Conservation (phyloP, 1,140 invertebrate species). For the Lordiphosa clarofinis region DNA sequence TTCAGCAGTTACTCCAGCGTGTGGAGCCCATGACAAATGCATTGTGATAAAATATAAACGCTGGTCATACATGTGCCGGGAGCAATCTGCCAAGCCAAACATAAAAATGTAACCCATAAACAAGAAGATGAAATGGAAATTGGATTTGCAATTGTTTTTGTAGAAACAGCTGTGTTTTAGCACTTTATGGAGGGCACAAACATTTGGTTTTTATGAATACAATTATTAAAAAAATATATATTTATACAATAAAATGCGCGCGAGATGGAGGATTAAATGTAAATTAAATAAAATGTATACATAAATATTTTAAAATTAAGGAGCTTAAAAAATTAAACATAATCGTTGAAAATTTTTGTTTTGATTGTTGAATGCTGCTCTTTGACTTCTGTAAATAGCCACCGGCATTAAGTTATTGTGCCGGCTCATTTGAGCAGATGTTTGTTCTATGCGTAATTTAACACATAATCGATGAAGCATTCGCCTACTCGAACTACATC, state of each 20-base stretch:
- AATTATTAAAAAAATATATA: conserved; percentile 17
- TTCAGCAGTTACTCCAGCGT: conserved; percentile 22
- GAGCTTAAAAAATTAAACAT: too few relatives aligned
- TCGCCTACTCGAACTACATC: conserved; percentile 29
- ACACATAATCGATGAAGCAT: conserved; percentile 64
- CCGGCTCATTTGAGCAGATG: conserved; percentile 41
- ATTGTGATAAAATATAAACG: conserved; percentile 52
- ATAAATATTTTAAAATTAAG: too few relatives aligned
- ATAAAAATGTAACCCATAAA: conserved; percentile 15
- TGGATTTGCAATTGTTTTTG: conserved; percentile 32
- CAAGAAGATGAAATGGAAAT: conserved; percentile 36
- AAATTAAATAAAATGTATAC: too few relatives aligned
- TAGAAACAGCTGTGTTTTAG: conserved; percentile 24
- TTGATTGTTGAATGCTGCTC: neutral
- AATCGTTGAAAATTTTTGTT: too few relatives aligned
- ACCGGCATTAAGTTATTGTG: conserved; percentile 3
- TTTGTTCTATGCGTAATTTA: conserved; percentile 63
- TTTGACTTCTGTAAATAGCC: conserved; percentile 9
- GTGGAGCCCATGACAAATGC: conserved; percentile 43
- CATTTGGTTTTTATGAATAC: conserved; percentile 26
- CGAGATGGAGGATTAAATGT: too few relatives aligned
- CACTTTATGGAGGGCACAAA: conserved; percentile 25
- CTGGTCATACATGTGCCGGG: conserved; percentile 22
- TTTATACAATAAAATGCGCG: too few relatives aligned
- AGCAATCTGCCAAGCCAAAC: conserved; percentile 24